Base-by-base conservation (phyloP, 2,113 vertebrate genomes). In the Vidua chalybeata region DNA sequence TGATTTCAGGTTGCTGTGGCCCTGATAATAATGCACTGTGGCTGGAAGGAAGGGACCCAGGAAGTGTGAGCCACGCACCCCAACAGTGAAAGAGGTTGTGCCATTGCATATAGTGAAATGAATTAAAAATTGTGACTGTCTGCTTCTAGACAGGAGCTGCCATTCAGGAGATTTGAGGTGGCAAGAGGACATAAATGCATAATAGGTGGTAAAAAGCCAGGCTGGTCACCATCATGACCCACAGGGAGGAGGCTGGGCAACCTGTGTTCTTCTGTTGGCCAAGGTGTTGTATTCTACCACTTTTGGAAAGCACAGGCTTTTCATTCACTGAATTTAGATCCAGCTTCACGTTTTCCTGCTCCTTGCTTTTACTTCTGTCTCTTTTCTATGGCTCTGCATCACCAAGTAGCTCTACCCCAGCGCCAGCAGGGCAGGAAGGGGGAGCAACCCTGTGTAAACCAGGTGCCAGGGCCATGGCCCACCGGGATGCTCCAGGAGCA, bases 11-110 rank as follows among this genome's bases (percentile, higher is more conserved):
- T 93, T 86, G 77, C 84, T 12, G 9, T 83, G 92, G 45, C 79
- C 84, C n/a, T 90, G 46, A 46, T 1, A 8, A 17, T 68, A 48
- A 31, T 1, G 1, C 0, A 0, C 23, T 72, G 37, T 10, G 93
- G 75, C 72, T 77, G 49, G 64, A 21, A 46, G 72, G 39, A 37
- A 30, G 43, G 51, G 76, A 43, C n/a, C 31, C 69, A 62, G 69
- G 3, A 49, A 66, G n/a, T 1, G 16, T 5, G 17, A 59, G 33
- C 75, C 45, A 15, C 0, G 0, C 20, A 22, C 2, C 2, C 31
- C 30, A 71, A 13, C 8, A 11, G 23, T 55, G 59, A 39, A 55
- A 75, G 30, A 31, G 28, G 5, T 52, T 8, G 14, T 62, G 41
- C 21, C 0, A 1, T 43, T 85, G 43, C 54, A 10, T 41, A 12